phyloP scores from a whole-genome alignment of 2,113 vertebrate genomes.

The Trochalopteron elliotii region DNA sequence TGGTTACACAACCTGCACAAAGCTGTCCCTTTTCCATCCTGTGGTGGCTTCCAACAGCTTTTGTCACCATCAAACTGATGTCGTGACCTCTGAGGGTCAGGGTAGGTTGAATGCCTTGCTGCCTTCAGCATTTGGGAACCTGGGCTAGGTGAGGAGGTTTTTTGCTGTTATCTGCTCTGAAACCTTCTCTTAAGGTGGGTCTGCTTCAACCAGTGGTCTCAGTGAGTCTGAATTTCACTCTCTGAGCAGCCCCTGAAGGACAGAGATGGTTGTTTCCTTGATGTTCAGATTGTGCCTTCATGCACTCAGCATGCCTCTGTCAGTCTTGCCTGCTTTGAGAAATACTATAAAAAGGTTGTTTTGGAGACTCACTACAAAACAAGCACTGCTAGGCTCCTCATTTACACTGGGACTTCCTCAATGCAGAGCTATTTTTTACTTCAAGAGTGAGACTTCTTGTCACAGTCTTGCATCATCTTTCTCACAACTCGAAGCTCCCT shows the following conservation, averaged over 20 bases:
- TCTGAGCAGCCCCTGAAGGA: not conserved
- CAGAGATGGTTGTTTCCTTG: not conserved
- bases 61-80: not conserved
- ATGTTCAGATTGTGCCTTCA: not conserved
- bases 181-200: not conserved
- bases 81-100: not conserved
- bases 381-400: not conserved
- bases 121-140: not conserved
- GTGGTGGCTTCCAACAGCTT: not conserved
- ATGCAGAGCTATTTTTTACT: not conserved
- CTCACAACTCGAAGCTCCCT: not conserved
- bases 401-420: constrained; percentile 20
- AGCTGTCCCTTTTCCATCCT: not conserved
- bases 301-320: fast-evolving
- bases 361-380: not conserved
- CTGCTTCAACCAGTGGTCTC: not conserved
- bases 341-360: not conserved
- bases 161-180: not conserved
- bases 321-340: not conserved
- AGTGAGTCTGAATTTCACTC: not conserved
- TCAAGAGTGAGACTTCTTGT: not conserved
- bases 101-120: not conserved
- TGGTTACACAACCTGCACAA: not conserved
- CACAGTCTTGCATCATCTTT: not conserved
- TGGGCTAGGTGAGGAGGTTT: not conserved